A percentile compares a stretch with the other conserved stretches of the same genome.
phyloP scores from a whole-genome alignment of 2,888 invertebrate genomes.

The Arenicola marina region DNA sequence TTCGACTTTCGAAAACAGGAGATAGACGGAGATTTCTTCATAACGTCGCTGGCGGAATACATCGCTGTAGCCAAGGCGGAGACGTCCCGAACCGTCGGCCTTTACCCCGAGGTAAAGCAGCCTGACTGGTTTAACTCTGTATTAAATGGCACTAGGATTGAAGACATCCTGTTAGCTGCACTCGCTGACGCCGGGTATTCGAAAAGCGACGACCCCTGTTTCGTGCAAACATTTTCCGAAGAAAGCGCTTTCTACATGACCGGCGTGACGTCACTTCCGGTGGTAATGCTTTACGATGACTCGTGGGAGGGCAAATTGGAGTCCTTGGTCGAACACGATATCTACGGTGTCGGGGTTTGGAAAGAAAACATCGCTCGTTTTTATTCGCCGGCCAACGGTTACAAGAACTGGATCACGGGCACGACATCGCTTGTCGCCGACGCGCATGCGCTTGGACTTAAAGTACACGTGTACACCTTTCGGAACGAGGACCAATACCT shows the following conservation, averaged over 20 bases:
- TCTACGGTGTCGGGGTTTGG: conserved; percentile 7
- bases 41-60: conserved; percentile 9
- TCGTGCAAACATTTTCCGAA: conserved; percentile 10
- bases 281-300: conserved; percentile 9
- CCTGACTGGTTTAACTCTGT: conserved; percentile 3
- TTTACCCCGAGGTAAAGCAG: conserved; percentile 13
- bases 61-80: conserved; percentile 7
- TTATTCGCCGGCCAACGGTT: background rate
- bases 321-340: background rate
- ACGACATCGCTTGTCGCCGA: conserved; percentile 1
- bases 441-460: background rate
- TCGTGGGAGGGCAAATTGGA: background rate
- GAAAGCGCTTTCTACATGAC: background rate
- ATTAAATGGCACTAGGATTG: background rate
- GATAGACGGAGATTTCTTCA: conserved; percentile 5
- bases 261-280: background rate
- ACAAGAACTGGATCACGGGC: background rate
- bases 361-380: background rate
- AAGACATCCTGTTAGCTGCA: conserved; percentile 2
- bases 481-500: conserved; percentile 18
- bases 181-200: conserved; percentile 8
- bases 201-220: conserved; percentile 1
- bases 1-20: background rate
- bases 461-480: conserved; percentile 12
- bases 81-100: conserved; percentile 10